phyloP scores from a whole-genome alignment of 2,113 vertebrate species.

The Erpornis zantholeuca region DNA sequence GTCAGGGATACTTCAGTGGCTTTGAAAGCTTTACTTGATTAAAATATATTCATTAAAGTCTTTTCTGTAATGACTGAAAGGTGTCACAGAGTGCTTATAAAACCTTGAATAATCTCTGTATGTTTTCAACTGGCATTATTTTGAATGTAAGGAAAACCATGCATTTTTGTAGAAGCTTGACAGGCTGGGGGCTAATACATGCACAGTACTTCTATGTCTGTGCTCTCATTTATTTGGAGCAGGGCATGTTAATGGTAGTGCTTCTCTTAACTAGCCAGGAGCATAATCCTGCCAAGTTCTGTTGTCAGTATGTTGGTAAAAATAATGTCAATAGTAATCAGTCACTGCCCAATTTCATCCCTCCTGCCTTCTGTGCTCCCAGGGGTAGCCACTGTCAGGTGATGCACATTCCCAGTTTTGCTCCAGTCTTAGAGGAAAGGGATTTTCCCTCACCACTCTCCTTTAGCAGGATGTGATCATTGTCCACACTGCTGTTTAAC shows the following conservation, averaged over 20 bases:
- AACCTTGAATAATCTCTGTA: not conserved
- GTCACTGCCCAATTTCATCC: not conserved
- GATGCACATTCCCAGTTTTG: not conserved
- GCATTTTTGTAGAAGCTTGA: not conserved
- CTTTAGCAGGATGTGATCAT: not conserved
- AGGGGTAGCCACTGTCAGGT: not conserved
- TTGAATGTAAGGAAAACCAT: not conserved
- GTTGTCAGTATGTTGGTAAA: not conserved
- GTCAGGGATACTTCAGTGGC: not conserved
- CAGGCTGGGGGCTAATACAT: not conserved
- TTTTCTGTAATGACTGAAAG: not conserved
- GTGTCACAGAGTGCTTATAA: not conserved
- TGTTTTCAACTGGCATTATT: not conserved
- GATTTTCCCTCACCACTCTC: not conserved
- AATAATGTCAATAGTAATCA: slow-evolving; percentile 4
- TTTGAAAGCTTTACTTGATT: not conserved
- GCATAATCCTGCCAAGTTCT: slow-evolving; percentile 20
- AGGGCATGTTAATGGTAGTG: not conserved
- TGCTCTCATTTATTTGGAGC: not conserved
- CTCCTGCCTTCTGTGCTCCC: not conserved
- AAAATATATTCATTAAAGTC: not conserved
- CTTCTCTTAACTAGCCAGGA: not conserved
- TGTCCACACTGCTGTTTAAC: not conserved
- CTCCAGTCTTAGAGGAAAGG: not conserved
- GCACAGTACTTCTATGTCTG: not conserved